Conservation (phyloP, 2,113 vertebrate genomes). For the Anser cygnoides region DNA sequence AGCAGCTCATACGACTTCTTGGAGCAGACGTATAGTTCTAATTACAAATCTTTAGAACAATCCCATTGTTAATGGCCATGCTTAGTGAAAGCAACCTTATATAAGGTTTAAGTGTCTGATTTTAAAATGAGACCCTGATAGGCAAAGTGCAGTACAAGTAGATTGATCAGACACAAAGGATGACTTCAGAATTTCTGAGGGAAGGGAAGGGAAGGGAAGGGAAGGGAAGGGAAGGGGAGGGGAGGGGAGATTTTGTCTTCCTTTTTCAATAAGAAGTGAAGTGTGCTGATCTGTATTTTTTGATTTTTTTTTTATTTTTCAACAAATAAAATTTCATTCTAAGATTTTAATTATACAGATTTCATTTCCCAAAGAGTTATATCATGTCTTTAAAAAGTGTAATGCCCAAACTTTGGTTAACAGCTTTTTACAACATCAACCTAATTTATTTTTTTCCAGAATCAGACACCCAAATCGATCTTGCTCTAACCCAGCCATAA, state of each 20-base stretch:
- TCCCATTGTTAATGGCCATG: neutral
- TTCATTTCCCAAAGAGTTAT: neutral
- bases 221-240: neutral
- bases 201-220: neutral
- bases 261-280: neutral
- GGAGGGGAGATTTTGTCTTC: neutral
- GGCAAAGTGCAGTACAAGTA: neutral
- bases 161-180: neutral
- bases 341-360: neutral
- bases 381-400: neutral
- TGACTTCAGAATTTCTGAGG: neutral
- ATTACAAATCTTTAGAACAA: neutral
- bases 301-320: neutral
- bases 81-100: neutral
- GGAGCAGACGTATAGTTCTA: neutral
- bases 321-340: neutral
- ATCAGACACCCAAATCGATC: neutral
- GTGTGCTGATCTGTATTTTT: neutral
- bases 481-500: neutral
- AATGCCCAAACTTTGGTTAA: neutral
- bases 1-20: neutral
- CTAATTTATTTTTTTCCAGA: neutral
- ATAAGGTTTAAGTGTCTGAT: neutral
- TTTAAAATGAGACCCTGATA: neutral
- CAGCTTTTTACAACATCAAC: neutral